Conservation (phyloP, 2,113 vertebrate species). For the Verasper variegatus region DNA sequence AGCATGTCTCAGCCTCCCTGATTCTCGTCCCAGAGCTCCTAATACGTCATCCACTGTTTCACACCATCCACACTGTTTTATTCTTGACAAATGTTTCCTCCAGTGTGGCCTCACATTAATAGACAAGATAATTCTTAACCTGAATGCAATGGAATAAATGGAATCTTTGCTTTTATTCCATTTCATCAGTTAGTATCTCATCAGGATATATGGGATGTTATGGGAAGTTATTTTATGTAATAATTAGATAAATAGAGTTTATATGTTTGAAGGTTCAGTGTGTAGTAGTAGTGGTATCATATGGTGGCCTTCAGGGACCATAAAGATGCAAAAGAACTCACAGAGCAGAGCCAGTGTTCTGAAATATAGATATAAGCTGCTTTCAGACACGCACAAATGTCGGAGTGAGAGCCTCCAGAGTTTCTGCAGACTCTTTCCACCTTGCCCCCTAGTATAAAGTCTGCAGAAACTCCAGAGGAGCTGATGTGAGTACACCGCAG, state of each 20-base stretch:
- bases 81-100: slow-evolving; percentile 16
- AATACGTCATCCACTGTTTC: slow-evolving; percentile 59
- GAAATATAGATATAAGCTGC: too few species aligned
- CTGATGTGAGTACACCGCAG: too few species aligned
- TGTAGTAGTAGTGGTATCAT: background rate
- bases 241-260: background rate
- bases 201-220: background rate
- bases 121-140: background rate
- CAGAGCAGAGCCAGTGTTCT: too few species aligned
- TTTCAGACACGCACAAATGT: too few species aligned
- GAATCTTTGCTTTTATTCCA: background rate
- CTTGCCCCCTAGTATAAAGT: too few species aligned
- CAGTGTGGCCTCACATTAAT: slow-evolving; percentile 2
- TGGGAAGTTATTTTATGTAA: background rate
- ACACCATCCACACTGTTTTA: slow-evolving; percentile 52
- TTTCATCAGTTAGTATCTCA: background rate
- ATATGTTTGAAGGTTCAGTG: background rate
- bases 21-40: slow-evolving; percentile 64
- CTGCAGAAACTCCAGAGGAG: too few species aligned
- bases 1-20: slow-evolving; percentile 57
- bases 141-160: background rate
- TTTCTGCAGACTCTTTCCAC: too few species aligned
- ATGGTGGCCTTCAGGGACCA: background rate
- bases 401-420: too few species aligned
- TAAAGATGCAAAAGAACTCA: background rate